A percentile compares a stretch with the other conserved stretches of the same genome.
These are phyloP conservation scores for Epinotia brunnichana DNA, from an alignment of 2,888 invertebrate species.

Conservation along the genomic window DNA sequence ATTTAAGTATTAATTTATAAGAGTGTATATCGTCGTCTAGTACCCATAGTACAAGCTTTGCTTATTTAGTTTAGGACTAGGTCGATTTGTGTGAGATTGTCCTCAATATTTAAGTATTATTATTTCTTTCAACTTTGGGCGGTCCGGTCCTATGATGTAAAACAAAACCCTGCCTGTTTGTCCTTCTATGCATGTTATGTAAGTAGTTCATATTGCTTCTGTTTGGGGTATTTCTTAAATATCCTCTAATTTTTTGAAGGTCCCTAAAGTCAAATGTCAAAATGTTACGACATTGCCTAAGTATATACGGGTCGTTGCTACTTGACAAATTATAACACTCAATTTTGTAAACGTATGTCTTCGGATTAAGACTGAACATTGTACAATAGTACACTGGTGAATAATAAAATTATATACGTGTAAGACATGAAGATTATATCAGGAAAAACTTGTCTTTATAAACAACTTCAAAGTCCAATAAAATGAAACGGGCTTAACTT, in stretches of 20 bases:
- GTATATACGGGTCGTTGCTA: background rate
- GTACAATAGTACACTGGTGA: background rate
- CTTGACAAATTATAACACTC: too few species aligned
- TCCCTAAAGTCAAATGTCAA: background rate
- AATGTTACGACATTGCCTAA: background rate
- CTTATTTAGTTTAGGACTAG: too few species aligned
- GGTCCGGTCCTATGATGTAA: too few species aligned
- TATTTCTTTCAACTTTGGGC: too few species aligned
- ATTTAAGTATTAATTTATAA: too few species aligned
- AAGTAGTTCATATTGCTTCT: background rate
- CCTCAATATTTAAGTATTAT: too few species aligned
- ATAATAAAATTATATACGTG: background rate
- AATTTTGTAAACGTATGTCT: background rate
- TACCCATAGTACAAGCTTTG: too few species aligned
- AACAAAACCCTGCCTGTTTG: too few species aligned
- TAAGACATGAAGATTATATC: background rate
- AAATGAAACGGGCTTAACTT: slow-evolving; percentile 13
- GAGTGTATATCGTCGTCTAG: too few species aligned
- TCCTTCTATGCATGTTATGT: background rate
- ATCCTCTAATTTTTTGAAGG: background rate
- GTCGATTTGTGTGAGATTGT: too few species aligned
- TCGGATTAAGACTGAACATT: background rate
- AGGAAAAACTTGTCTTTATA: slow-evolving; percentile 12
- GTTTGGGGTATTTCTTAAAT: background rate
- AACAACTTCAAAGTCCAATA: slow-evolving; percentile 16